Conservation (phyloP, 2,888 invertebrate species). For the Pseudococcus viburni region DNA sequence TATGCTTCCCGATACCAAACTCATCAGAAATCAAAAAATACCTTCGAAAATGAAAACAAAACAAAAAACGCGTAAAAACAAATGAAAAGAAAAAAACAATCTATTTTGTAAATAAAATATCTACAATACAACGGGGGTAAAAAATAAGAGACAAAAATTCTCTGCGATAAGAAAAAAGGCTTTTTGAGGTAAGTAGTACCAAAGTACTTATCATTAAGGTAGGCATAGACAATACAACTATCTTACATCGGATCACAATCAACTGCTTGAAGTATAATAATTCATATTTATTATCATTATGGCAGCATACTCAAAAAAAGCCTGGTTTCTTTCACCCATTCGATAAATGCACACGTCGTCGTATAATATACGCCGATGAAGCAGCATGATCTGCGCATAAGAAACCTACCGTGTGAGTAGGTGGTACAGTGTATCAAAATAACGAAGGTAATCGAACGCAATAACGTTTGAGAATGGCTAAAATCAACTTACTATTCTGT, state of each 20-base stretch:
- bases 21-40: background rate
- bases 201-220: no score
- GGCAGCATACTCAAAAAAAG: background rate
- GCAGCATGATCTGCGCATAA: background rate
- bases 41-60: background rate
- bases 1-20: no score
- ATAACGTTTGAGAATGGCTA: no score
- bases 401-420: background rate
- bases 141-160: background rate
- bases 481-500: background rate
- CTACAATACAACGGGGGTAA: background rate
- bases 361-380: background rate
- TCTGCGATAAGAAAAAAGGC: background rate
- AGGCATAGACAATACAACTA: background rate
- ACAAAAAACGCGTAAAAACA: background rate
- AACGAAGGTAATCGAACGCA: background rate
- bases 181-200: no score
- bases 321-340: background rate
- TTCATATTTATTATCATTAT: background rate
- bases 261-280: no score
- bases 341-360: background rate
- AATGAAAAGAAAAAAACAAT: background rate
- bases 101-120: background rate
- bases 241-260: background rate
- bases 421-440: background rate